Evolutionary conservation across 2,797 vertebrate genomes (phyloP).

Genomic region (Anguilla obscura): DNA sequence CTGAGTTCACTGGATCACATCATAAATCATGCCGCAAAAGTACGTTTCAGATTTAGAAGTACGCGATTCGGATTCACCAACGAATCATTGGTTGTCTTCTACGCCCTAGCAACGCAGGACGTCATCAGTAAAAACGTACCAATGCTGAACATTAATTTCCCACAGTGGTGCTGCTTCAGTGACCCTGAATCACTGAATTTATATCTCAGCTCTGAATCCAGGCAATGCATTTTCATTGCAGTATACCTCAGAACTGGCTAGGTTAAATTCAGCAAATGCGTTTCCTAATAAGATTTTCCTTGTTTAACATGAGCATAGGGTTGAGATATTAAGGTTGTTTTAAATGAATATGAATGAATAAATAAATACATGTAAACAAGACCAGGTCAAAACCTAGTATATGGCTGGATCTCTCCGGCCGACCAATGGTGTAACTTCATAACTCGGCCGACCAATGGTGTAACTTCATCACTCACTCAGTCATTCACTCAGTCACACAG

Average conservation of each 20-base stretch:
- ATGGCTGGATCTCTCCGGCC: too few species aligned
- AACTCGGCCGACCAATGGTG: too few species aligned
- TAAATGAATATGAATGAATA: too few species aligned
- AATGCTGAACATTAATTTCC: too few species aligned
- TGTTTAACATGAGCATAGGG: too few species aligned
- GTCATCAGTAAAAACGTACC: constrained; percentile 34
- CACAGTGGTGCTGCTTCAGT: neutral
- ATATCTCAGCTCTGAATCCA: neutral
- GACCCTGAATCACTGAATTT: neutral
- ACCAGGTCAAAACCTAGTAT: too few species aligned
- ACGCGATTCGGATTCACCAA: constrained; percentile 27
- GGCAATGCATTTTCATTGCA: neutral
- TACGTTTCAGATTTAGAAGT: neutral
- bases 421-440: too few species aligned
- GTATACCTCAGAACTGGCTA: too few species aligned
- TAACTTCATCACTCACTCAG: too few species aligned
- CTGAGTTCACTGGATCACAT: neutral
- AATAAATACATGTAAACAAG: too few species aligned
- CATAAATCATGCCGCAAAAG: neutral
- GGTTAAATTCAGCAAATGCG: neutral
- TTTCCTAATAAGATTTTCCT: neutral
- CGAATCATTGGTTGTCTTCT: constrained; percentile 42
- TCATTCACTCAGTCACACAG: too few species aligned
- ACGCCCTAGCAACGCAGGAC: constrained; percentile 58
- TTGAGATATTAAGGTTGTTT: too few species aligned